phyloP scores from a whole-genome alignment of 2,113 vertebrate genomes.

The Gallinago media region DNA sequence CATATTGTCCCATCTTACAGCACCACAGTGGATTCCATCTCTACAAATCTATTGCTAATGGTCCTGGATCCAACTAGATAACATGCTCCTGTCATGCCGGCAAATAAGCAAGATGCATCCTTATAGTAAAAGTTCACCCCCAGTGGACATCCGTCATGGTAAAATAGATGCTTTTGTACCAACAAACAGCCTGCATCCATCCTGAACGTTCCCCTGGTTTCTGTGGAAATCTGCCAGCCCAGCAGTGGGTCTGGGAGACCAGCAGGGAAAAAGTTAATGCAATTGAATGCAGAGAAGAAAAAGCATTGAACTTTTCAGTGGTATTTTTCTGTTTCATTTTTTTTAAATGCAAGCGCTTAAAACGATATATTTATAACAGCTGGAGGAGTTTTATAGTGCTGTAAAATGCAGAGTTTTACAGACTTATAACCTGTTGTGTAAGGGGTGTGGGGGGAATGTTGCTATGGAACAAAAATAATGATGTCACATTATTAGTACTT shows the following conservation, averaged over 20 bases:
- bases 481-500: constrained; percentile 67
- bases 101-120: not conserved
- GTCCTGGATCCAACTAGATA: not conserved
- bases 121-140: not conserved
- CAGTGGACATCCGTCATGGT: not conserved
- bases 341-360: constrained; percentile 58
- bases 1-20: not conserved
- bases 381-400: constrained; percentile 62
- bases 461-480: constrained; percentile 65
- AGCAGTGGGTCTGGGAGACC: constrained; percentile 40
- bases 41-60: not conserved
- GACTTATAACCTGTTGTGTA: constrained; percentile 64
- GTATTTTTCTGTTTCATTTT: constrained; percentile 54
- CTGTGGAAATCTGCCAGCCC: constrained; percentile 30
- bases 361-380: constrained; percentile 68
- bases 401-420: constrained; percentile 59
- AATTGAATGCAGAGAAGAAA: constrained; percentile 47
- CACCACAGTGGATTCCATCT: not conserved
- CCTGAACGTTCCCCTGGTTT: not conserved
- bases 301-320: constrained; percentile 55
- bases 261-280: constrained; percentile 67
- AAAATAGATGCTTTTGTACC: not conserved
- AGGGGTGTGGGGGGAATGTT: constrained; percentile 45
- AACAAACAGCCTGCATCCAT: not conserved
- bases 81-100: not conserved